These are phyloP conservation scores for Corythoichthys haematopterus DNA, from an alignment of 2,113 vertebrate genomes.

Conservation along the genomic window DNA sequence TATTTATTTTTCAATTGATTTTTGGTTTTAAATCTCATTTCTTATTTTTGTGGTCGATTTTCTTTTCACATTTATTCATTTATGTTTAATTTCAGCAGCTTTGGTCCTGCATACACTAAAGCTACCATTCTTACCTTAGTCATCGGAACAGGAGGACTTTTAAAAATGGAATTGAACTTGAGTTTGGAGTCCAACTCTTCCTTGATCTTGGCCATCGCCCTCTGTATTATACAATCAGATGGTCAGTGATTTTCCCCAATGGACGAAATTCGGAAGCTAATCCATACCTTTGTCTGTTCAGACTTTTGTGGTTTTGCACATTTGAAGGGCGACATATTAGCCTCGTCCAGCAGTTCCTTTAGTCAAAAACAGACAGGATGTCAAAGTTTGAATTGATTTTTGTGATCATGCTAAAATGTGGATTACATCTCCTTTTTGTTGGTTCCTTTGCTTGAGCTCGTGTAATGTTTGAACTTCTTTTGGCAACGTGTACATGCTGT, in stretches of 20 bases:
- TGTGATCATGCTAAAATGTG: background rate
- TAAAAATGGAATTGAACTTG: constrained; percentile 47
- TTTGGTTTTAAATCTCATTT: no score
- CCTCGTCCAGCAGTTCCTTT: constrained; percentile 73
- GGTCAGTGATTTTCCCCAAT: background rate
- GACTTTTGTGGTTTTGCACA: constrained; percentile 72
- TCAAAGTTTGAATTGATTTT: background rate
- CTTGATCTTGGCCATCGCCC: constrained; percentile 58
- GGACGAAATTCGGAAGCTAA: background rate
- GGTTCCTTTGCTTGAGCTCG: constrained; percentile 72
- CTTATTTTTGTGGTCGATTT: no score
- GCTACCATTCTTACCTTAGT: constrained; percentile 40
- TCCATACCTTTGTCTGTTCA: constrained; percentile 64
- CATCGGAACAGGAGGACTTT: constrained; percentile 38
- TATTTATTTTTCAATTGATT: no score
- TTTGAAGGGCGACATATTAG: constrained; percentile 68
- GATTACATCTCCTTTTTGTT: constrained; percentile 76
- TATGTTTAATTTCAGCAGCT: no score
- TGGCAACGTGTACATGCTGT: constrained; percentile 74
- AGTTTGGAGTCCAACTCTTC: constrained; percentile 60
- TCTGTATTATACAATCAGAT: constrained; percentile 48
- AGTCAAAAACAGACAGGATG: constrained; percentile 15
- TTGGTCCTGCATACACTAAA: background rate
- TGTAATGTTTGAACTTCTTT: constrained; percentile 74
- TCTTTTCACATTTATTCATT: no score